Percentiles rank a stretch among this genome's conserved stretches.
These are phyloP conservation scores for Epinotia ramella DNA, from an alignment of 2,888 invertebrate genomes.

Conservation along the genomic window DNA sequence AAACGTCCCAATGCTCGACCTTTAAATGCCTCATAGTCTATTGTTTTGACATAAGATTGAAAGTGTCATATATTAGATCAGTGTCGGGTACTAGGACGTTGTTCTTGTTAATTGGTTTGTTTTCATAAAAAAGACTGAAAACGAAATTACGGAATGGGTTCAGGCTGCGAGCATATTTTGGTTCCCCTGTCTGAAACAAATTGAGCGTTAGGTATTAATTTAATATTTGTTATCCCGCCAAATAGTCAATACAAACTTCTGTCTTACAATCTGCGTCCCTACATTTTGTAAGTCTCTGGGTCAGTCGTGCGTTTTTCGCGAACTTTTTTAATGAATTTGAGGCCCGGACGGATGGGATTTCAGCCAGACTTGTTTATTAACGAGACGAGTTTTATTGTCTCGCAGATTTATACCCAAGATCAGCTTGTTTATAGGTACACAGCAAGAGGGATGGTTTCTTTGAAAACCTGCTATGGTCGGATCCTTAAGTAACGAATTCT, in stretches of 20 bases:
- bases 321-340: constrained; percentile 78
- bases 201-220: too few species aligned
- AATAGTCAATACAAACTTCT: background rate
- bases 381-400: constrained; percentile 59
- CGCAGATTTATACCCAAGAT: constrained; percentile 38
- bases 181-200: too few species aligned
- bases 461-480: background rate
- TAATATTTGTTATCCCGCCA: too few species aligned
- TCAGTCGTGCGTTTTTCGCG: constrained; percentile 43
- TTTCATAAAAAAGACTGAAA: too few species aligned
- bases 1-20: too few species aligned
- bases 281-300: constrained; percentile 50
- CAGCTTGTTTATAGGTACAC: constrained; percentile 20
- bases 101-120: too few species aligned
- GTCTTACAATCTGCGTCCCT: background rate
- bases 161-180: too few species aligned
- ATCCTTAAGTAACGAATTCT: background rate
- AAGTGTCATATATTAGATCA: too few species aligned
- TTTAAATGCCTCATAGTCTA: too few species aligned
- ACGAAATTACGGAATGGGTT: too few species aligned
- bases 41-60: too few species aligned
- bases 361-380: constrained; percentile 64
- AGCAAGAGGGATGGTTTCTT: background rate
- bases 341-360: constrained; percentile 66
- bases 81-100: too few species aligned